Base-by-base conservation (phyloP, 2,888 invertebrate species). In the Sympetrum striolatum region DNA sequence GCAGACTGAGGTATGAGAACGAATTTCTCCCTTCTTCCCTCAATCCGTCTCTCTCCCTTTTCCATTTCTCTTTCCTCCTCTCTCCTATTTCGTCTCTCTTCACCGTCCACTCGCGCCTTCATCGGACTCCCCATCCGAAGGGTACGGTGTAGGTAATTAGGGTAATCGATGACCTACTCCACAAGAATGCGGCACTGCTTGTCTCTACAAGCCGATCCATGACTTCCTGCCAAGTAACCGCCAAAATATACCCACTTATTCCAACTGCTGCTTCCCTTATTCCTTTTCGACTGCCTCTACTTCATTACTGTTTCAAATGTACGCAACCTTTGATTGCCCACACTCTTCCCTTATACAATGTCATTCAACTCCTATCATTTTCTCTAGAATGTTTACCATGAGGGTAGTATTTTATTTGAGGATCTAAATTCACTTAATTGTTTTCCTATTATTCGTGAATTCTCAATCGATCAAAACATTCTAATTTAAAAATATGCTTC, bases 101-200 rank as follows among this genome's bases (percentile, higher is more conserved):
- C 82, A 5, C 53, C 53, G 58, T 58, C 58, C 82, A 81, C 82
- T 82, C 82, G 37, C 86, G 58, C 86, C 86, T 86, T 86, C 86
- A 86, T 86, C n/a, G 60, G 60, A 60, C 58, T 53, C 58, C 60
- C 35, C 60, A 60, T 86, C 37, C 86, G 86, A 37, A 64, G 86
- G 60, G 64, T 35, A 60, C 37, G 35, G 86, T 60, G 86, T 37
- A 37, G 86, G 86, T 86, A 86, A 86, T 86, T 82, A 82, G 82
- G 82, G 82, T 82, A 82, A 82, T 86, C 86, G 86, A 60, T 86
- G 86, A 37, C 60, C 86, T 60, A 86, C 60, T 86, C 86, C 86
- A 60, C 60, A 86, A 86, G 86, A 86, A 86, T 86, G 86, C 60
- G 60, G 64, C 60, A 86, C 86, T 64, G 86, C 86, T 86, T 86